Conservation (phyloP, 2,888 invertebrate species). For the Apantesis nais region DNA sequence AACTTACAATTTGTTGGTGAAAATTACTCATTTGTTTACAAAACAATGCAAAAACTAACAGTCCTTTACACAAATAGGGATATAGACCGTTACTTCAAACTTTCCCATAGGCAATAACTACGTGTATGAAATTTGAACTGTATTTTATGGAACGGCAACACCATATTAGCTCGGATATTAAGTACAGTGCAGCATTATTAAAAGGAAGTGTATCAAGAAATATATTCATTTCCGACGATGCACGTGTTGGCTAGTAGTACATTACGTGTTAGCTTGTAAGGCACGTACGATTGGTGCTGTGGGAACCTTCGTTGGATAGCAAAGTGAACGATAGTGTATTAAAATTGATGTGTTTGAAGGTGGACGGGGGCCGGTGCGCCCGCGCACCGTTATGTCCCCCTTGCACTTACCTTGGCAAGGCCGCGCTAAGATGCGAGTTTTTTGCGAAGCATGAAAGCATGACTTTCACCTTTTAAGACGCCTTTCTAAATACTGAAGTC, state of each 20-base stretch:
- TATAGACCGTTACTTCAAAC: constrained; percentile 70
- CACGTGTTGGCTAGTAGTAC: constrained; percentile 39
- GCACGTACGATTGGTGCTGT: constrained; percentile 37
- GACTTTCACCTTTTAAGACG: constrained; percentile 83
- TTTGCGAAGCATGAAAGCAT: constrained; percentile 81
- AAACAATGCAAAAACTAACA: constrained; percentile 48
- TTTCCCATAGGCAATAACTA: constrained; percentile 61
- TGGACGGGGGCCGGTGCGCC: constrained; percentile 59
- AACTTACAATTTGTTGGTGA: constrained; percentile 31
- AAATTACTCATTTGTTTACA: constrained; percentile 67
- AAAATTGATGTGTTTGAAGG: constrained; percentile 52
- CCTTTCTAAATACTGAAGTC: constrained; percentile 81
- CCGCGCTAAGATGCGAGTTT: constrained; percentile 79
- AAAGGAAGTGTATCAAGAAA: constrained; percentile 77
- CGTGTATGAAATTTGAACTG: constrained; percentile 73
- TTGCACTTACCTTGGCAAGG: constrained; percentile 85
- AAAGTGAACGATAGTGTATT: constrained; percentile 55
- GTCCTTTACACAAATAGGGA: constrained; percentile 49
- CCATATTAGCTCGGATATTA: constrained; percentile 69
- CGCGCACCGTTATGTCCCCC: constrained; percentile 81
- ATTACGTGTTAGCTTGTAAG: constrained; percentile 41
- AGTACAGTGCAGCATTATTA: constrained; percentile 59
- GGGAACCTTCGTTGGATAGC: constrained; percentile 56
- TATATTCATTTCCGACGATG: constrained; percentile 63
- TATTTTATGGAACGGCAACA: constrained; percentile 46